A percentile compares a stretch with the other conserved stretches of the same genome.
These are phyloP conservation scores for Euphydryas editha DNA, from an alignment of 2,888 invertebrate species.

Conservation along the genomic window DNA sequence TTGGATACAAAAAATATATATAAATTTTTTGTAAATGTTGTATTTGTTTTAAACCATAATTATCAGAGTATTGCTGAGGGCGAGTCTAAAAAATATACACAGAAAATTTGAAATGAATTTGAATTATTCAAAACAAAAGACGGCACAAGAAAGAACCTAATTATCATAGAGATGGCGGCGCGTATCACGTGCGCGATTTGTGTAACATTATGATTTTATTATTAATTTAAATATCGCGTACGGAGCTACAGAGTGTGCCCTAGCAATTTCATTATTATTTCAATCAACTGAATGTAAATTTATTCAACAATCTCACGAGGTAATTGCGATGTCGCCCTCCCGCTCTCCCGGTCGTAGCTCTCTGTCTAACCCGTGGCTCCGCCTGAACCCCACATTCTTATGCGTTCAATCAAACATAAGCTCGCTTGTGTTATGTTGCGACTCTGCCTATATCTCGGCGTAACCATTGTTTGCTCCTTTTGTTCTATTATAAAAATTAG, in stretches of 20 bases:
- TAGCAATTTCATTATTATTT: constrained; percentile 84
- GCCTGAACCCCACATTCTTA: constrained; percentile 76
- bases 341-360: constrained; percentile 52
- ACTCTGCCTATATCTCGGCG: constrained; percentile 58
- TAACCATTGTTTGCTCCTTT: constrained; percentile 64
- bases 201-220: constrained; percentile 81
- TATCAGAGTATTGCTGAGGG: constrained; percentile 29
- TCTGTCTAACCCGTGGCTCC: constrained; percentile 52
- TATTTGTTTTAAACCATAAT: constrained; percentile 28
- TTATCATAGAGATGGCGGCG: constrained; percentile 71
- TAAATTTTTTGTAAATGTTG: not conserved
- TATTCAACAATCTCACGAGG: constrained; percentile 84
- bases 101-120: constrained; percentile 50
- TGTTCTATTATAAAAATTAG: constrained; percentile 70
- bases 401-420: constrained; percentile 80
- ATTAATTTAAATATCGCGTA: constrained; percentile 82
- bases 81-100: constrained; percentile 40
- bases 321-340: constrained; percentile 75
- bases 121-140: constrained; percentile 62
- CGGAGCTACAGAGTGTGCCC: constrained; percentile 74
- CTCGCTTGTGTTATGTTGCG: constrained; percentile 57
- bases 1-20: too few relatives aligned
- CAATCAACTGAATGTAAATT: constrained; percentile 84
- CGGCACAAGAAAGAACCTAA: constrained; percentile 59
- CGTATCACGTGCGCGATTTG: constrained; percentile 69